Percentiles rank a stretch among this genome's conserved stretches.
Conservation (phyloP, 1,140 invertebrate genomes). For the Metaphire vulgaris region DNA sequence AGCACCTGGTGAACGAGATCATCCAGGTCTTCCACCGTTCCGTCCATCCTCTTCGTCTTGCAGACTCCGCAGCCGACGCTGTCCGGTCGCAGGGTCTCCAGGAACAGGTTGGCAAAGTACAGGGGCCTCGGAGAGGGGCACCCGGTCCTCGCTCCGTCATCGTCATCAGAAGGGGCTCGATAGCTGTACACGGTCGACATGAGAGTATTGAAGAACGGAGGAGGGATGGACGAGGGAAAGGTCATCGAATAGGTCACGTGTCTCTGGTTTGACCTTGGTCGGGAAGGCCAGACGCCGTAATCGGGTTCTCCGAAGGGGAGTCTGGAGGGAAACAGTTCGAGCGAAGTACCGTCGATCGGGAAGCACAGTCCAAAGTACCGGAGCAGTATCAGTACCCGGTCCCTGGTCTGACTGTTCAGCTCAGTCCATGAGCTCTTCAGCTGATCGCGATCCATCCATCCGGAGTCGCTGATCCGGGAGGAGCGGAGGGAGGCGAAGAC, state of each 20-base stretch:
- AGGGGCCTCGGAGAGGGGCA: neutral
- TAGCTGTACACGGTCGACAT: slow-evolving; percentile 20
- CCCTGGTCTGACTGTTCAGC: slow-evolving; percentile 4
- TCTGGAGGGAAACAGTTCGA: slow-evolving; percentile 28
- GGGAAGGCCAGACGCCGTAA: slow-evolving; percentile 17
- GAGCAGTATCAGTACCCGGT: slow-evolving; percentile 24
- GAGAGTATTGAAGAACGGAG: slow-evolving; percentile 26
- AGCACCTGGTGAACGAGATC: slow-evolving; percentile 15
- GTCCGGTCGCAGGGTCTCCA: slow-evolving; percentile 6
- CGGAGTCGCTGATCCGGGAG: slow-evolving; percentile 12
- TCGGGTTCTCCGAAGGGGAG: slow-evolving; percentile 29
- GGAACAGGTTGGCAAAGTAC: slow-evolving; percentile 18
- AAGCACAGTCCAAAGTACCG: slow-evolving; percentile 28
- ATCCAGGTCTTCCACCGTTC: neutral
- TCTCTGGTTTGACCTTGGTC: neutral
- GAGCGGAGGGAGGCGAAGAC: slow-evolving; percentile 26
- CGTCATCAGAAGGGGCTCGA: neutral
- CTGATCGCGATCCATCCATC: slow-evolving; percentile 16
- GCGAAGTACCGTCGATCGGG: slow-evolving; percentile 12
- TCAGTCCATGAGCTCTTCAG: slow-evolving; percentile 21
- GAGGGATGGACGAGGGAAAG: slow-evolving; percentile 24
- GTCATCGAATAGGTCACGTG: slow-evolving; percentile 26
- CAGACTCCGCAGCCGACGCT: slow-evolving; percentile 18
- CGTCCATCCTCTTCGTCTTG: neutral
- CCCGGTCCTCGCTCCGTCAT: neutral